Conservation (phyloP, 1,140 invertebrate species). For the Maniola jurtina region DNA sequence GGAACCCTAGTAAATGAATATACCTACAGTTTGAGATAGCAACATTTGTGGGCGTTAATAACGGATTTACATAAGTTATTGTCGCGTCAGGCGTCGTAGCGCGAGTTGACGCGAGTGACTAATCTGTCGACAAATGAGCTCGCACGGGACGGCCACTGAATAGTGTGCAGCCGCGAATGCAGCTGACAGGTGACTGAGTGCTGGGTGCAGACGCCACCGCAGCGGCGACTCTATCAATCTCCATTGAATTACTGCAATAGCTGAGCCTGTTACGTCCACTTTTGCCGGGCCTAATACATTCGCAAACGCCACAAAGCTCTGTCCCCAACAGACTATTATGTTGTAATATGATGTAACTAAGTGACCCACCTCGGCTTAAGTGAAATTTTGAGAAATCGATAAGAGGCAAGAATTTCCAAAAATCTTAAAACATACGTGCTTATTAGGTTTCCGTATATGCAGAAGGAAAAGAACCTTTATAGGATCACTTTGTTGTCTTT, state of each 20-base stretch:
- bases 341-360: no score
- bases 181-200: slow-evolving; percentile 59
- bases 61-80: slow-evolving; percentile 24
- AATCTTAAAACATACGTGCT: no score
- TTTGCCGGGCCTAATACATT: neutral
- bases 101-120: slow-evolving; percentile 39
- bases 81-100: slow-evolving; percentile 17
- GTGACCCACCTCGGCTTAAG: no score
- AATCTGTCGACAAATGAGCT: slow-evolving; percentile 56
- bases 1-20: neutral
- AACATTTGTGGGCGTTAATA: slow-evolving; percentile 3
- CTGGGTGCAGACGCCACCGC: slow-evolving; percentile 52
- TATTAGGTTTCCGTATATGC: no score
- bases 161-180: slow-evolving; percentile 48
- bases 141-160: slow-evolving; percentile 42
- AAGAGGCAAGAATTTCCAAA: no score
- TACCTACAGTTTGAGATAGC: neutral
- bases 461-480: no score
- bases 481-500: no score
- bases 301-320: neutral
- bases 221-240: slow-evolving; percentile 55
- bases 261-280: slow-evolving; percentile 20
- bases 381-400: no score
- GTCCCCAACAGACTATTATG: neutral
- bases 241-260: slow-evolving; percentile 44